Conservation (phyloP, 92 coral and sea anemone species). For the Pocillopora grandis region DNA sequence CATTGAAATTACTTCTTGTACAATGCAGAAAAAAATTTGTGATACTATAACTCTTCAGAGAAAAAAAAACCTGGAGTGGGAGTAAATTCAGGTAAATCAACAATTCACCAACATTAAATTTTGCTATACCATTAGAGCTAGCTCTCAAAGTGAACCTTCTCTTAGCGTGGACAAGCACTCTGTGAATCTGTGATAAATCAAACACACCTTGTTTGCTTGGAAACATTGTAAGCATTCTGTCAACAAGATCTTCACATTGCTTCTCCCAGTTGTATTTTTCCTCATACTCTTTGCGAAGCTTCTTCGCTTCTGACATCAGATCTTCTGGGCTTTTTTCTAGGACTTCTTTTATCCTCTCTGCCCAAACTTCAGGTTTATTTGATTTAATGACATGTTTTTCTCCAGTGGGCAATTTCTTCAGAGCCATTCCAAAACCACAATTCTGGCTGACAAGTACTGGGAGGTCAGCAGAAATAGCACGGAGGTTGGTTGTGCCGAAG, state of each 20-base stretch:
- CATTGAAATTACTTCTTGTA: too few species aligned
- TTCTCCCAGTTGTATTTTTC: constrained; percentile 21
- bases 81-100: too few species aligned
- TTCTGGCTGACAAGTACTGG: constrained; percentile 36
- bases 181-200: not conserved
- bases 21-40: too few species aligned
- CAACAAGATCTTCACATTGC: constrained; percentile 24
- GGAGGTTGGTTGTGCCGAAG: constrained; percentile 35
- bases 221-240: constrained; percentile 22
- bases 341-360: not conserved
- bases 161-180: not conserved
- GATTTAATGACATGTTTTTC: constrained; percentile 13
- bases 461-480: constrained; percentile 35
- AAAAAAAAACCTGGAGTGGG: too few species aligned
- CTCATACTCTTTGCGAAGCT: constrained; percentile 27
- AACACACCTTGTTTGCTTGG: constrained; percentile 18
- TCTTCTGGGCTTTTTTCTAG: not conserved
- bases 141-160: too few species aligned
- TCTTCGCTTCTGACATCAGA: constrained; percentile 3
- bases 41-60: too few species aligned
- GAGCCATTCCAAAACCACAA: constrained; percentile 40
- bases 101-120: too few species aligned
- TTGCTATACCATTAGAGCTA: too few species aligned
- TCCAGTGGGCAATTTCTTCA: constrained; percentile 30
- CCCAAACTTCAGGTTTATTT: constrained; percentile 29